Evolutionary conservation across 2,797 vertebrate species (phyloP).

Genomic region (Cheirogaleus major): DNA sequence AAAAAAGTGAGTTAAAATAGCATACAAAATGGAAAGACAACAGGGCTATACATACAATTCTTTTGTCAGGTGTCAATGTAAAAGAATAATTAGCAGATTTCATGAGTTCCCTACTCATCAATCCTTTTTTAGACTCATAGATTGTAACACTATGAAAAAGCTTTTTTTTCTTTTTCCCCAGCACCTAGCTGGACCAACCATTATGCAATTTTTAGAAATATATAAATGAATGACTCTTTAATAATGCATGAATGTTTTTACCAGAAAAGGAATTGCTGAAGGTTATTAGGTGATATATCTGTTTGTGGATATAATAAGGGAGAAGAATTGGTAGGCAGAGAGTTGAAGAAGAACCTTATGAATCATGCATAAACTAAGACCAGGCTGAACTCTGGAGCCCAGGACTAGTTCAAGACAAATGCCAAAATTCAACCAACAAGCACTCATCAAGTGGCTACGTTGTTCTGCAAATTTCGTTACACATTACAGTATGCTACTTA

Average conservation of each 20-base stretch:
- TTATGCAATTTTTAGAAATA: background rate
- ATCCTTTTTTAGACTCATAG: background rate
- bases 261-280: background rate
- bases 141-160: background rate
- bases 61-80: background rate
- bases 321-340: background rate
- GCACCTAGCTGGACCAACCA: background rate
- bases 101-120: background rate
- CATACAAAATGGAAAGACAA: background rate
- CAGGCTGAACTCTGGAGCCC: background rate
- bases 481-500: background rate
- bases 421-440: background rate
- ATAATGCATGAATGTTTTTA: conserved; percentile 15
- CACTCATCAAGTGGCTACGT: background rate
- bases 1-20: background rate
- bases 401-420: background rate
- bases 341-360: background rate
- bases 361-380: background rate
- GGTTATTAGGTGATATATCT: background rate
- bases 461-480: background rate
- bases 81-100: conserved; percentile 4
- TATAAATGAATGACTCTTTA: conserved; percentile 56
- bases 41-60: background rate
- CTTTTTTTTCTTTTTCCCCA: background rate
- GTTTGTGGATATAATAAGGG: background rate